These are phyloP conservation scores for Neodiprion lecontei DNA, from an alignment of 1,140 invertebrate species.

Conservation along the genomic window DNA sequence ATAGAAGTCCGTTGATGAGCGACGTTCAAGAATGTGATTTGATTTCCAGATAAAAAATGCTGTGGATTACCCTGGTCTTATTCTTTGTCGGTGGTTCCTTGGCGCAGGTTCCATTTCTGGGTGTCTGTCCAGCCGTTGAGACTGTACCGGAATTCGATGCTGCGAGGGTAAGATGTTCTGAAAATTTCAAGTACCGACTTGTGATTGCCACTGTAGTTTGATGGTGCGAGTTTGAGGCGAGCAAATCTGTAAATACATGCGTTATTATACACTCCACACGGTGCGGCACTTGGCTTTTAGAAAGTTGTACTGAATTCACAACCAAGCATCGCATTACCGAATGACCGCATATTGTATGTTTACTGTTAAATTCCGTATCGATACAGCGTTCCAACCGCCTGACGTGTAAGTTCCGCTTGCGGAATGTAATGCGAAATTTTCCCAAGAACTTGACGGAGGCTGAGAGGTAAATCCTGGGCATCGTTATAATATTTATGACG, in stretches of 20 bases:
- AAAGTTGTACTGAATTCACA: conserved; percentile 27
- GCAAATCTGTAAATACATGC: neutral
- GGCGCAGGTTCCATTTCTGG: conserved; percentile 70
- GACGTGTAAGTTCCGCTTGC: too few relatives aligned
- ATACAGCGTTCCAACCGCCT: too few relatives aligned
- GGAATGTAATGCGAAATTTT: too few relatives aligned
- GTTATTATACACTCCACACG: neutral
- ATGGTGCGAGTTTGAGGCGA: neutral
- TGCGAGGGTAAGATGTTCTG: conserved; percentile 58
- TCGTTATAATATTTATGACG: too few relatives aligned
- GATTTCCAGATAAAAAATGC: conserved; percentile 11
- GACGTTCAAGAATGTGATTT: neutral
- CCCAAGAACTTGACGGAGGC: too few relatives aligned
- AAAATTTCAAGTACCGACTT: conserved; percentile 6
- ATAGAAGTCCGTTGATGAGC: too few relatives aligned
- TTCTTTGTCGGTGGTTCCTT: conserved; percentile 28
- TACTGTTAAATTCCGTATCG: conserved; percentile 1
- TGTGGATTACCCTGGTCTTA: conserved; percentile 26
- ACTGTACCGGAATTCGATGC: conserved; percentile 68
- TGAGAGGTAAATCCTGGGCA: too few relatives aligned
- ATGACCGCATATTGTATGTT: neutral
- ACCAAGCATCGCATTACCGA: conserved; percentile 2
- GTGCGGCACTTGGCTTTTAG: conserved; percentile 24
- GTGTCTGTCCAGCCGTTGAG: conserved; percentile 69
- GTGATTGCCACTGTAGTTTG: conserved; percentile 3